Evolutionary conservation across 2,113 vertebrate genomes (phyloP), one percentile per base, ranked within the genome.

Genomic region (Ictidomys tridecemlineatus): DNA sequence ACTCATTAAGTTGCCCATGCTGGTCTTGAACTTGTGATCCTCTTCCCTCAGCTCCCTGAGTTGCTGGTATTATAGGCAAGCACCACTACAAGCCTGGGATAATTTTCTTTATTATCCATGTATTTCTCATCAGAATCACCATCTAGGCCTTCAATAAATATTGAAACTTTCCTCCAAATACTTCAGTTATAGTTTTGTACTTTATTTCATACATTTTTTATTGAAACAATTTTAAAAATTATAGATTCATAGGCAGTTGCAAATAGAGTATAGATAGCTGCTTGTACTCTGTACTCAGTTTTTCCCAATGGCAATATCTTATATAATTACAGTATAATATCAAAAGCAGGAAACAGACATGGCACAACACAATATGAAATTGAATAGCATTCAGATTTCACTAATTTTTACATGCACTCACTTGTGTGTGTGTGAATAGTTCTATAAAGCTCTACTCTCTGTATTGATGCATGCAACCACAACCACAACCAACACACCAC

Each of bases 121-220:
- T 85, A 78, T 70, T 70, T 78, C 61, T 48, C 53, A 51, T 20
- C 51, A 16, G 28, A 73, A 61, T 73, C 30, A 26, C 1, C 7
- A 85, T 45, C 28, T 78, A 79, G 42, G n/a, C 30, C 37, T 65
- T 6, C 11, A 85, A 63, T 32, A 79, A 28, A 70, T 69, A 12
- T 72, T 70, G 32, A 77, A 34, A 42, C 8, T 39, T 95, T 69
- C 45, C 88, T 79, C 32, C n/a, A 96, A 32, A 53, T 53, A 72
- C 24, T 70, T 84, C 51, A 37, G 32, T 76, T 45, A 24, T 65
- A 30, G 34, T 16, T 63, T 72, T 89, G 65, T 67, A 9, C 69
- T 82, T 93, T 67, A 30, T 78, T 70, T 83, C 42, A 73, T 45
- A 72, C 13, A 45, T 58, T 87, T 95, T 89, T 51, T 88, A 76